phyloP scores from a whole-genome alignment of 2,888 invertebrate species.

The Phytoseiulus persimilis region DNA sequence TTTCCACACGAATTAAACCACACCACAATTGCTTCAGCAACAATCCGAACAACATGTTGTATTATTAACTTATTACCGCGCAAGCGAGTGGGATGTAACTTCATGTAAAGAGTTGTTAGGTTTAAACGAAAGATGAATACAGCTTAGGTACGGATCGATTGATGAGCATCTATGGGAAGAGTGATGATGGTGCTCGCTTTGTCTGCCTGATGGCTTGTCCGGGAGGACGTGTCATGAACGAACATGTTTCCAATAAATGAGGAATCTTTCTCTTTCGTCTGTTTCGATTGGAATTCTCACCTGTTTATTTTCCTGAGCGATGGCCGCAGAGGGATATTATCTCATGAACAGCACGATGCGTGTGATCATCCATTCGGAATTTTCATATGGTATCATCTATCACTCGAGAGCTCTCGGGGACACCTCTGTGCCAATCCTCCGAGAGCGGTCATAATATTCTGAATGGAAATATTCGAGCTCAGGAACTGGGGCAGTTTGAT shows the following conservation, averaged over 20 bases:
- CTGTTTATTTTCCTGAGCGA: too few relatives aligned
- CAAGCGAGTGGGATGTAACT: not conserved
- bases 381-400: too few relatives aligned
- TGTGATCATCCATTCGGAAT: too few relatives aligned
- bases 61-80: not conserved
- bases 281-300: too few relatives aligned
- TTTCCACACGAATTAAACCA: too few relatives aligned
- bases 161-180: not conserved
- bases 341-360: too few relatives aligned
- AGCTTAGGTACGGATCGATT: not conserved
- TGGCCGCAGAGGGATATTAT: too few relatives aligned
- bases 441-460: too few relatives aligned
- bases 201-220: not conserved
- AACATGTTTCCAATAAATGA: not conserved
- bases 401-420: too few relatives aligned
- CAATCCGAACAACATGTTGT: not conserved
- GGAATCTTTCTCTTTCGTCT: not conserved
- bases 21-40: not conserved
- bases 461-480: too few relatives aligned
- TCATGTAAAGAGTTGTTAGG: slow-evolving; percentile 5
- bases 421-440: too few relatives aligned
- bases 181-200: not conserved
- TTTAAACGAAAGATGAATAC: not conserved
- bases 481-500: too few relatives aligned
- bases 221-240: not conserved